Percentiles rank a stretch among this genome's conserved stretches.
phyloP scores from a whole-genome alignment of 2,113 vertebrate species.

The Pipa parva region DNA sequence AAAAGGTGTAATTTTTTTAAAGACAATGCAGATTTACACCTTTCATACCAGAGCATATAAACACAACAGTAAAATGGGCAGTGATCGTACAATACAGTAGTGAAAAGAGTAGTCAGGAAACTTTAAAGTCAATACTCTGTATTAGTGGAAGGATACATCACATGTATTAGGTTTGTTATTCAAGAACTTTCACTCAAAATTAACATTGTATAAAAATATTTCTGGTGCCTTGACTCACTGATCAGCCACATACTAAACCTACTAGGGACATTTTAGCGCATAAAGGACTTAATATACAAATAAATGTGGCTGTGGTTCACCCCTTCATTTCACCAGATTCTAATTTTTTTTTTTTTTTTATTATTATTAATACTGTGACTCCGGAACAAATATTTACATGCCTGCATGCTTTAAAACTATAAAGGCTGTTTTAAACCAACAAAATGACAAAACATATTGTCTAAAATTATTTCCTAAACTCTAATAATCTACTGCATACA shows the following conservation, averaged over 20 bases:
- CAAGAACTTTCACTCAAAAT: slow-evolving; percentile 71
- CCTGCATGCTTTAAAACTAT: slow-evolving; percentile 99
- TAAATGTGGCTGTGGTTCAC: slow-evolving; percentile 64
- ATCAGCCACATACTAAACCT: slow-evolving; percentile 68
- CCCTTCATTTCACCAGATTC: slow-evolving; percentile 76
- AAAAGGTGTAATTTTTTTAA: slow-evolving; percentile 76
- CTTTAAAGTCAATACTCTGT: slow-evolving; percentile 40
- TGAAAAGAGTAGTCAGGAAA: slow-evolving; percentile 16
- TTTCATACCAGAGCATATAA: slow-evolving; percentile 53
- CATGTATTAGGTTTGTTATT: slow-evolving; percentile 67
- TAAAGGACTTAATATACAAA: slow-evolving; percentile 71
- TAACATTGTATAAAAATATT: slow-evolving; percentile 81
- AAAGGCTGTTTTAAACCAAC: slow-evolving; percentile 95
- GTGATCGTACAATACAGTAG: slow-evolving; percentile 37
- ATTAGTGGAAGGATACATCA: slow-evolving; percentile 72
- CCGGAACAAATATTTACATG: slow-evolving; percentile 99
- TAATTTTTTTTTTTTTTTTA: slow-evolving; percentile 93
- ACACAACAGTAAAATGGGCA: slow-evolving; percentile 36
- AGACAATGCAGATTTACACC: slow-evolving; percentile 69
- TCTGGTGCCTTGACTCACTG: slow-evolving; percentile 68
- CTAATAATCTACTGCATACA: slow-evolving; percentile 99
- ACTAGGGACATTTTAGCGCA: slow-evolving; percentile 61
- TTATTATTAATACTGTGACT: slow-evolving; percentile 99
- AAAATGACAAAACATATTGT: slow-evolving; percentile 93
- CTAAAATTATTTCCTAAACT: slow-evolving; percentile 77